A percentile compares a stretch with the other conserved stretches of the same genome.
These are phyloP conservation scores for Palythoa caribaeorum DNA, from an alignment of 92 coral and sea anemone species.

Conservation along the genomic window DNA sequence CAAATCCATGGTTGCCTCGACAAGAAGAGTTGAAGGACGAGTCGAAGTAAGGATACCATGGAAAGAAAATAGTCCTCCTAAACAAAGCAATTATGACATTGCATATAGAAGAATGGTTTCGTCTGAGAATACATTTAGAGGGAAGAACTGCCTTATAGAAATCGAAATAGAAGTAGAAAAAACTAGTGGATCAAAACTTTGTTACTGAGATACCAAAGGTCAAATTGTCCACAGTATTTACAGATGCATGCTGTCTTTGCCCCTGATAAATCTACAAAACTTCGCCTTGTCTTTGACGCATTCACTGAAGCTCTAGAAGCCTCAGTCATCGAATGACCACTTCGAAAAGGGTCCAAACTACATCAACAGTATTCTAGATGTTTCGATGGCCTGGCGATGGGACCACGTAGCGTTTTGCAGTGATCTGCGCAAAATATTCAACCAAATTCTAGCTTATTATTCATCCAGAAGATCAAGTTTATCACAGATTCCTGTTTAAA, in stretches of 20 bases:
- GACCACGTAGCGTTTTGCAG: constrained; percentile 55
- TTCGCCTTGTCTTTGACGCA: constrained; percentile 13
- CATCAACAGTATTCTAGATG: constrained; percentile 52
- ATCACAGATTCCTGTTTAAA: no score
- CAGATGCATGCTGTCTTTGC: not conserved
- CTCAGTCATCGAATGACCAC: constrained; percentile 18
- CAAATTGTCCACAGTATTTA: constrained; percentile 49
- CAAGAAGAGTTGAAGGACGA: not conserved
- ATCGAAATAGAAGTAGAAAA: no score
- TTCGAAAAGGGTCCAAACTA: constrained; percentile 34
- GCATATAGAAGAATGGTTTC: not conserved
- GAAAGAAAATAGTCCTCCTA: not conserved
- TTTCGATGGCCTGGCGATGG: constrained; percentile 70
- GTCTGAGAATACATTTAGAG: not conserved
- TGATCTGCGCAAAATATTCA: not conserved
- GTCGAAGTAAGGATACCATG: not conserved
- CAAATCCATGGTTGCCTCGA: not conserved
- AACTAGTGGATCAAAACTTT: no score
- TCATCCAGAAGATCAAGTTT: no score
- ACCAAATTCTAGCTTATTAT: constrained; percentile 42
- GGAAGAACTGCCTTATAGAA: not conserved
- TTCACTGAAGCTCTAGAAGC: constrained; percentile 39
- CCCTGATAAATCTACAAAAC: constrained; percentile 37
- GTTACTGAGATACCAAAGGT: constrained; percentile 31
- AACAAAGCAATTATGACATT: not conserved